These are phyloP conservation scores for Pseudopodoces humilis DNA, from an alignment of 2,113 vertebrate genomes.

Conservation along the genomic window DNA sequence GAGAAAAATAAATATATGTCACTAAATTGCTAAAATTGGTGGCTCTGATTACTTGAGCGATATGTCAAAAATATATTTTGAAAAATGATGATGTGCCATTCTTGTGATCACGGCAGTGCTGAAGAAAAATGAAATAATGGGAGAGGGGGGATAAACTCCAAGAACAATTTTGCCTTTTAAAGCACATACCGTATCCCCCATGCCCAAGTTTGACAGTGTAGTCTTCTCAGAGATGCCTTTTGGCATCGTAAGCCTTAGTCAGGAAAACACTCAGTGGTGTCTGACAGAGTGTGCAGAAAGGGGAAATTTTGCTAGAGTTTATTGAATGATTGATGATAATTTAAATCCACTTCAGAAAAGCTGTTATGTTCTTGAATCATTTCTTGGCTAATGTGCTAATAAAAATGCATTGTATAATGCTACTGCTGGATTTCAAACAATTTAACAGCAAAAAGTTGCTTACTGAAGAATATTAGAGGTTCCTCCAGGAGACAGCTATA, in stretches of 20 bases:
- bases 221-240: not conserved
- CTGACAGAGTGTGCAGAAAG: not conserved
- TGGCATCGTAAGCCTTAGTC: not conserved
- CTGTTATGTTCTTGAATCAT: not conserved
- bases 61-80: not conserved
- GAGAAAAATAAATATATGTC: not conserved
- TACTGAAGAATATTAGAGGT: not conserved
- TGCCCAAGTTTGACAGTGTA: not conserved
- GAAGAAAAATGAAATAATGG: not conserved
- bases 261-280: not conserved
- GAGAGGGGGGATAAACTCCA: not conserved
- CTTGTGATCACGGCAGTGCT: not conserved
- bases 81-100: not conserved
- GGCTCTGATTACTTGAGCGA: not conserved
- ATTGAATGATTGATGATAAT: slow-evolving; percentile 19
- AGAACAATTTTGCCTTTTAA: not conserved
- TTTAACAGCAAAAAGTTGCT: slow-evolving; percentile 16
- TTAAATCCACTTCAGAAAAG: slow-evolving; percentile 26
- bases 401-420: not conserved
- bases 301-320: not conserved
- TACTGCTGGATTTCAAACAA: slow-evolving; percentile 22
- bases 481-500: not conserved
- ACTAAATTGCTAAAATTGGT: not conserved
- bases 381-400: not conserved
- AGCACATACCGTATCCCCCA: not conserved